Percentiles rank a stretch among this genome's conserved stretches.
Conservation (phyloP, 2,797 vertebrate genomes). For the Arnoldichthys spilopterus region DNA sequence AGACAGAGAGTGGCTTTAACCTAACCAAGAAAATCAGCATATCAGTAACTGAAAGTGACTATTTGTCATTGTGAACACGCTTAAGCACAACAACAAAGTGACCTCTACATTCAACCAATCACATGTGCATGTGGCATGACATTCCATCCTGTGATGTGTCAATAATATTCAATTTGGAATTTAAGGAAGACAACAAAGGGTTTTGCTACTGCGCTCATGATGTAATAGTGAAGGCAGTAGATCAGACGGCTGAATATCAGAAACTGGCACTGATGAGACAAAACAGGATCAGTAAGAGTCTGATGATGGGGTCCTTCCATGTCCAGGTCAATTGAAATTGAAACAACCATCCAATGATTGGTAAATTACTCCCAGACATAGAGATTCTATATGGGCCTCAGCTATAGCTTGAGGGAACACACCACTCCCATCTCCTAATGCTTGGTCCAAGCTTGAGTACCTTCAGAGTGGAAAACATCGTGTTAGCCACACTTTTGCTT, state of each 20-base stretch:
- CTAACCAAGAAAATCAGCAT: background rate
- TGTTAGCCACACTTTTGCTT: slow-evolving; percentile 1
- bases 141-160: background rate
- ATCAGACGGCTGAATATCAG: slow-evolving; percentile 66
- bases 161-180: slow-evolving; percentile 11
- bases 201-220: slow-evolving; percentile 14
- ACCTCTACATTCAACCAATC: no score
- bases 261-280: slow-evolving; percentile 57
- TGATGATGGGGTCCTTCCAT: slow-evolving; percentile 55
- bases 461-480: slow-evolving; percentile 10
- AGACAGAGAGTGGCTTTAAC: slow-evolving; percentile 1
- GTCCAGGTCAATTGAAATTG: slow-evolving; percentile 59
- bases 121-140: background rate
- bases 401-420: slow-evolving; percentile 11
- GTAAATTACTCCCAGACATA: slow-evolving; percentile 73
- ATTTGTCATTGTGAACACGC: no score
- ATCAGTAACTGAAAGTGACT: no score
- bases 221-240: slow-evolving; percentile 48
- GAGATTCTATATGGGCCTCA: slow-evolving; percentile 54
- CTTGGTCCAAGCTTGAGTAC: background rate
- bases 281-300: slow-evolving; percentile 61
- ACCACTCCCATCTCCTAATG: slow-evolving; percentile 2
- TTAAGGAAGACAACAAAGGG: background rate
- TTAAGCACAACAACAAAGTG: no score
- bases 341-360: slow-evolving; percentile 70